Evolutionary conservation across 2,888 invertebrate species (phyloP).

Genomic region (Escarpia spicata): DNA sequence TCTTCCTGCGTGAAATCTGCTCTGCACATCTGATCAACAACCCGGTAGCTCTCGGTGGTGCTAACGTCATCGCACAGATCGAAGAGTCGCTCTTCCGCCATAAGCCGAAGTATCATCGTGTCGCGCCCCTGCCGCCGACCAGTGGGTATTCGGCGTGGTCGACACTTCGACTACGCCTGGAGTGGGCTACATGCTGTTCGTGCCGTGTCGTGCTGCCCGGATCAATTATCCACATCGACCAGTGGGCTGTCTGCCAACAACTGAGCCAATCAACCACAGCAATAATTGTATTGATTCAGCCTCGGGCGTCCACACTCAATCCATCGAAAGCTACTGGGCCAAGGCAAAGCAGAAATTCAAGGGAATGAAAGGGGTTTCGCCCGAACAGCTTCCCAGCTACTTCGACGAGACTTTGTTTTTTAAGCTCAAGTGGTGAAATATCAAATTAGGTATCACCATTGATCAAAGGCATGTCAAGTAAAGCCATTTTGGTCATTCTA

Average conservation of each 20-base stretch:
- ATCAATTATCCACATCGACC: too few species aligned
- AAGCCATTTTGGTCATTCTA: too few species aligned
- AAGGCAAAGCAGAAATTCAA: conserved; percentile 18
- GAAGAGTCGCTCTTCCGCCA: conserved; percentile 23
- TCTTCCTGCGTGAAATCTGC: neutral
- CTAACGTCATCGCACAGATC: conserved; percentile 11
- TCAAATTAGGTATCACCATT: too few species aligned
- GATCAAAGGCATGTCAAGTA: too few species aligned
- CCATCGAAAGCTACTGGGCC: conserved; percentile 20
- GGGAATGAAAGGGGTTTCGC: neutral
- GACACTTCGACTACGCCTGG: neutral
- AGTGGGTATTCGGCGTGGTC: conserved; percentile 19
- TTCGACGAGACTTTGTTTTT: too few species aligned
- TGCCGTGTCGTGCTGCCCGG: neutral
- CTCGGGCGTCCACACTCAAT: neutral
- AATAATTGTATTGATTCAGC: neutral
- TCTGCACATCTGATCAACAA: neutral
- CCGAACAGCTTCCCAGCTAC: too few species aligned
- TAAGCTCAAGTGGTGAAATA: too few species aligned
- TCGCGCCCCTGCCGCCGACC: neutral
- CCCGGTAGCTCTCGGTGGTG: conserved; percentile 17
- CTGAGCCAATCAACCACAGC: neutral
- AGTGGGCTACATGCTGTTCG: neutral
- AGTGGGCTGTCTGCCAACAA: too few species aligned
- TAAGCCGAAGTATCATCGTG: conserved; percentile 21